phyloP scores from a whole-genome alignment of 1,140 invertebrate species.

The Drosophila sproati region DNA sequence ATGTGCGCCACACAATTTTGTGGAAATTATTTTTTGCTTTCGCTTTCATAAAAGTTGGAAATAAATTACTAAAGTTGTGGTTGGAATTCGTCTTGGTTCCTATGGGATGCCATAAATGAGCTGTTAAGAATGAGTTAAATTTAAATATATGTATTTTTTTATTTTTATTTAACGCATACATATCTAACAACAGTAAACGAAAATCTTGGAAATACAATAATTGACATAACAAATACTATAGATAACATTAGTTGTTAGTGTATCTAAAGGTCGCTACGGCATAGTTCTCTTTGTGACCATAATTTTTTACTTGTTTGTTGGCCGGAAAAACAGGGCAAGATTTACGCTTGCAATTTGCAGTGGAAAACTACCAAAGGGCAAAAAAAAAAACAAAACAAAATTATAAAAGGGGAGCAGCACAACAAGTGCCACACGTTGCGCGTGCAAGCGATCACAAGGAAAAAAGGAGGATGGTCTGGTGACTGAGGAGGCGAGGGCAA shows the following conservation, averaged over 20 bases:
- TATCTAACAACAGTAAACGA: no score
- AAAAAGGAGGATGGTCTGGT: not conserved
- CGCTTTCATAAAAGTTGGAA: constrained; percentile 64
- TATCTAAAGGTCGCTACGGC: constrained; percentile 29
- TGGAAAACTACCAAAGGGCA: constrained; percentile 28
- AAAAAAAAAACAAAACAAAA: not conserved
- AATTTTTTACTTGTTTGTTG: constrained; percentile 22
- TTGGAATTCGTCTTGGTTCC: constrained; percentile 25
- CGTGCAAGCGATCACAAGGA: constrained; percentile 12
- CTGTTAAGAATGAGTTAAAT: not conserved
- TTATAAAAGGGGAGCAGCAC: constrained; percentile 6
- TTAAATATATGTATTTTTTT: not conserved
- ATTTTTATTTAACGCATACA: no score
- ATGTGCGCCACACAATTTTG: constrained; percentile 47
- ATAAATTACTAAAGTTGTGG: constrained; percentile 64
- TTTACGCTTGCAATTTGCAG: constrained; percentile 70
- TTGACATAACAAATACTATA: not conserved
- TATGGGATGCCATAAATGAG: not conserved
- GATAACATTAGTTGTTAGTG: constrained; percentile 16
- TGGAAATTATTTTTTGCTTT: constrained; percentile 25
- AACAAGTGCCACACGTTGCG: constrained; percentile 70
- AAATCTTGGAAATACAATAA: not conserved
- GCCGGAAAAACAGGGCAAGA: constrained; percentile 56
- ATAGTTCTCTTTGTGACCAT: constrained; percentile 8
- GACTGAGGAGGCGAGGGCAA: not conserved